A percentile compares a stretch with the other conserved stretches of the same genome.
Evolutionary conservation across 2,888 invertebrate species (phyloP).

Genomic region (Bugulina stolonifera): DNA sequence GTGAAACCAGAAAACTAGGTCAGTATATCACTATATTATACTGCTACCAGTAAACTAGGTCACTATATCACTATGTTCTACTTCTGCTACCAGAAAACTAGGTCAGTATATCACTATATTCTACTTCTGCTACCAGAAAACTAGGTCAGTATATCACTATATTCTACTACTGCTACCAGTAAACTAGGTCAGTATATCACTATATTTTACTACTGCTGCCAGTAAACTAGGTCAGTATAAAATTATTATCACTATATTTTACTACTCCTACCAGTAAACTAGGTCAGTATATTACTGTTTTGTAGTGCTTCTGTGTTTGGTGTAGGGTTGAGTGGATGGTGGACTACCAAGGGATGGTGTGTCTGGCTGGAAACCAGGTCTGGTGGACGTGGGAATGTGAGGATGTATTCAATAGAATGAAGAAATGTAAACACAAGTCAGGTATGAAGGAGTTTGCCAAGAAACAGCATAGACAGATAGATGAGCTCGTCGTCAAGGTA

Average conservation of each 20-base stretch:
- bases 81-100: constrained; percentile 27
- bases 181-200: constrained; percentile 22
- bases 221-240: constrained; percentile 18
- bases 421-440: constrained; percentile 29
- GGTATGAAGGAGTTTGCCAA: constrained; percentile 30
- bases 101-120: constrained; percentile 27
- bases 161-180: constrained; percentile 28
- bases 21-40: constrained; percentile 16
- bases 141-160: constrained; percentile 26
- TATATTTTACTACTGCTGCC: constrained; percentile 29
- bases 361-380: constrained; percentile 29
- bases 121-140: constrained; percentile 28
- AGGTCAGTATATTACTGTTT: too few relatives aligned
- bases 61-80: constrained; percentile 27
- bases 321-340: constrained; percentile 29
- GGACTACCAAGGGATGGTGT: constrained; percentile 30
- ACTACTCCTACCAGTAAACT: constrained; percentile 28
- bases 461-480: constrained; percentile 28
- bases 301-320: not conserved
- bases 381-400: constrained; percentile 31
- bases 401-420: constrained; percentile 29
- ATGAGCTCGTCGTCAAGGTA: constrained; percentile 28
- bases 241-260: constrained; percentile 29
- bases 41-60: constrained; percentile 26
- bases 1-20: constrained; percentile 27